Evolutionary conservation across 1,140 invertebrate species (phyloP), one percentile per base, ranked within the genome.

Genomic region (Cyclargus thomasi): DNA sequence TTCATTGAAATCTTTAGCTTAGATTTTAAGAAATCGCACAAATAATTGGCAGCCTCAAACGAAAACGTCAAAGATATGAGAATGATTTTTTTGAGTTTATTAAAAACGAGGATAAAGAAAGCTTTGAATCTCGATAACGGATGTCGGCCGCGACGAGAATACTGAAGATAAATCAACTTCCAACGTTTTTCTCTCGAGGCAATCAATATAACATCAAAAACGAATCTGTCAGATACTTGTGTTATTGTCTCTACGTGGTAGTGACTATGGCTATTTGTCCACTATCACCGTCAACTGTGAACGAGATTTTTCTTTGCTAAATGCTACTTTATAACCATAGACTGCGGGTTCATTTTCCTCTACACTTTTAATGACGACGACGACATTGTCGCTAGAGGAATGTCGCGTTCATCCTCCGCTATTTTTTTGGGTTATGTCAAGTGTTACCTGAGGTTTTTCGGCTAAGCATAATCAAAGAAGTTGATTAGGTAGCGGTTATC

Each of bases 101-200:
- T 47, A 47, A 47, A 47, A 47, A 47, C 39, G 39, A 47, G 39
- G 39, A 47, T 47, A 47, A 47, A 47, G 39, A 47, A 47, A 47
- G 39, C 39, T 47, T 47, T 47, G 39, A 47, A 47, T 47, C 39
- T 11, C 39, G 39, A 47, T 47, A 47, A 47, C 39, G 39, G 39
- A 47, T 47, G 39, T 11, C 10, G 39, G 8, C 39, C 39, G 39
- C 39, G 39, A 47, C 39, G 14, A 47, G 39, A 47, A 47, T 47
- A 47, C 39, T 47, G 8, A 47, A 16, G 39, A 47, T 47, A 47
- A 47, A 47, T 47, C 39, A 47, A 47, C 39, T 47, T 47, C 14
- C 11, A 47, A 11, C 39, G 39, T 47, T 47, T 47, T 47, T 47
- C 39, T 47, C 39, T 8, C 14, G 39, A 47, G 7, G 39, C 39